A percentile compares a stretch with the other conserved stretches of the same genome.
Evolutionary conservation across 2,888 invertebrate genomes (phyloP).

Genomic region (Dioctria linearis): DNA sequence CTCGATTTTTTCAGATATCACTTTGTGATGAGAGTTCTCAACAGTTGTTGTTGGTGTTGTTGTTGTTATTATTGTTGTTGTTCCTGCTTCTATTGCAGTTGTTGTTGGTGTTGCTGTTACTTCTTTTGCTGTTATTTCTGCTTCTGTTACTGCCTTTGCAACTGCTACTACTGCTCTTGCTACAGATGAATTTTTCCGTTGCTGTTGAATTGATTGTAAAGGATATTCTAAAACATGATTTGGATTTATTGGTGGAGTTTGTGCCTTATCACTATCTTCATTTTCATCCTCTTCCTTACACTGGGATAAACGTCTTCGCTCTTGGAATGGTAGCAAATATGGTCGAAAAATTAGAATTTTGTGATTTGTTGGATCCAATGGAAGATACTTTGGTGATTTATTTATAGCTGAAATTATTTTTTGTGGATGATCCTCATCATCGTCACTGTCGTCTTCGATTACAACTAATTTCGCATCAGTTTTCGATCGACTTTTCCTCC

Average conservation of each 20-base stretch:
- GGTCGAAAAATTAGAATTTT: conserved; percentile 65
- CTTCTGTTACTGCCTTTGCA: no score
- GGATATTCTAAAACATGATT: conserved; percentile 30
- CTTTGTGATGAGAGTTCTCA: not conserved
- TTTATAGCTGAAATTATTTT: conserved; percentile 60
- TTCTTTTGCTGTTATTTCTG: not conserved
- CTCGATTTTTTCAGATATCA: conserved; percentile 18
- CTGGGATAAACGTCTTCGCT: conserved; percentile 82
- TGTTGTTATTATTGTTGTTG: no score
- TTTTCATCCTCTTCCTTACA: conserved; percentile 90
- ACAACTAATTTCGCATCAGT: conserved; percentile 47
- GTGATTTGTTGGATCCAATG: conserved; percentile 62
- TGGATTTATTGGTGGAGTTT: conserved; percentile 61
- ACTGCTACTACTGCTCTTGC: no score
- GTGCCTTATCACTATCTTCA: conserved; percentile 70
- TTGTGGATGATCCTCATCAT: conserved; percentile 58
- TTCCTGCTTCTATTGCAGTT: not conserved
- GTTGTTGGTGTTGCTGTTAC: not conserved
- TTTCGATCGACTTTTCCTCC: conserved; percentile 17
- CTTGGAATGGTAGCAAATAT: conserved; percentile 73
- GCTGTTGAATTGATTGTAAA: conserved; percentile 6
- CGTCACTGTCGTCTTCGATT: conserved; percentile 58
- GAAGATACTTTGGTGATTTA: conserved; percentile 61
- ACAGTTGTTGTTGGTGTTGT: not conserved
- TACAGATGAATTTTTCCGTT: no score